Conservation (phyloP, 2,113 vertebrate genomes). For the Petromus typicus region DNA sequence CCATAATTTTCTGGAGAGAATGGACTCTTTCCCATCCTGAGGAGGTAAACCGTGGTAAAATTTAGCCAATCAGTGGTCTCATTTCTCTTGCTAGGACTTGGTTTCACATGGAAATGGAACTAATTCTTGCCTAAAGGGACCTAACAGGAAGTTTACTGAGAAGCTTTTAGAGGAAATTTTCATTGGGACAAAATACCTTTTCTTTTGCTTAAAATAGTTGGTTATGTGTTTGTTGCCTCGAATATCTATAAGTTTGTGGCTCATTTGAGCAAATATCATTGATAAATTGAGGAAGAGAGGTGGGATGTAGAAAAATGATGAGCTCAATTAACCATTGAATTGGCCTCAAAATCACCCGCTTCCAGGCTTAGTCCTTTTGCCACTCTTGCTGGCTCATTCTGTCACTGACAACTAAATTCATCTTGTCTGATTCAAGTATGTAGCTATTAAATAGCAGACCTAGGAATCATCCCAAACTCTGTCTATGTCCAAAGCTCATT, state of each 20-base stretch:
- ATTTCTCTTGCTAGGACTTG: conserved; percentile 14
- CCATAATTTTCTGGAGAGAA: not conserved
- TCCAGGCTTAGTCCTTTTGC: not conserved
- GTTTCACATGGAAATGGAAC: not conserved
- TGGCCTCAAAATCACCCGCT: not conserved
- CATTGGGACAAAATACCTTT: not conserved
- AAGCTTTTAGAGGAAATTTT: not conserved
- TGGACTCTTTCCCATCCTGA: not conserved
- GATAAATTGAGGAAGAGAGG: not conserved
- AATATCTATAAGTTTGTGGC: not conserved
- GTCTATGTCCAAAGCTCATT: not conserved
- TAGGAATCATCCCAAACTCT: not conserved
- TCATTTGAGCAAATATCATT: not conserved
- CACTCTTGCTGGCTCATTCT: not conserved
- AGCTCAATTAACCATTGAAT: not conserved
- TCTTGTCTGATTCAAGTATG: not conserved
- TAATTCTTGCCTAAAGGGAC: not conserved
- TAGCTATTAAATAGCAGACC: not conserved
- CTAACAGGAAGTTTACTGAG: not conserved
- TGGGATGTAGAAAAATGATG: not conserved
- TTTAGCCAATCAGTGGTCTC: not conserved
- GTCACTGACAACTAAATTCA: not conserved
- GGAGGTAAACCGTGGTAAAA: conserved; percentile 3
- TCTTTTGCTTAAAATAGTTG: not conserved
- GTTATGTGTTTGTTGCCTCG: not conserved